Base-by-base conservation (phyloP, 2,113 vertebrate species). In the Acanthochromis polyacanthus region DNA sequence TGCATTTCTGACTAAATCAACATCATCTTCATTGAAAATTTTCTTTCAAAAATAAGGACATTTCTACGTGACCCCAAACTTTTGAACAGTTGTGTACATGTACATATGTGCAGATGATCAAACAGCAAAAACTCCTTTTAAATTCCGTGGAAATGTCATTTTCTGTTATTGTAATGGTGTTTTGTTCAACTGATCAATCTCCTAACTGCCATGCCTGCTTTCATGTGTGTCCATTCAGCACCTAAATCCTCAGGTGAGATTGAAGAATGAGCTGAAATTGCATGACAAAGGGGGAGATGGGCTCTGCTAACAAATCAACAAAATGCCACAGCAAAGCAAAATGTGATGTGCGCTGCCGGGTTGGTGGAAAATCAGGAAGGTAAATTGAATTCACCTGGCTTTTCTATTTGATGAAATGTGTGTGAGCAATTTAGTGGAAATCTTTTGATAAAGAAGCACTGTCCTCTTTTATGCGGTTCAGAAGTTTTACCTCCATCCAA, bases 261-360 rank as follows among this genome's bases (percentile, higher is more conserved):
- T 78, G 48, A 84, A 80, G 45, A 80, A 55, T 17, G 10, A 48
- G 71, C 80, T 82, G 60, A 86, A 84, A 83, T 56, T 45, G 50
- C 22, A 62, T 8, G 56, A 80, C 75, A 81, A 86, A 53, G 38
- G 23, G 32, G 40, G 45, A 71, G 75, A 88, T 67, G 40, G 78
- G 57, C 70, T 79, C 62, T 58, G 53, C 70, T 61, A 71, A 71
- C 76, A 65, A 80, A 88, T 88, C 5, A 62, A 81, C 87, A 82
- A 78, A 93, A 83, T 73, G 84, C 81, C 81, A 67, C 48, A 50
- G 46, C 9, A 28, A 69, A 85, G 66, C 73, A 55, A 67, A 72
- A 74, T 71, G 68, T 38, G 50, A 28, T 20, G 53, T 66, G 8
- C 4, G n/a, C 56, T 56, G 64, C 45, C 4, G 30, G 20, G 43